Base-by-base conservation (phyloP, 2,113 vertebrate species). In the Tringa solitaria region DNA sequence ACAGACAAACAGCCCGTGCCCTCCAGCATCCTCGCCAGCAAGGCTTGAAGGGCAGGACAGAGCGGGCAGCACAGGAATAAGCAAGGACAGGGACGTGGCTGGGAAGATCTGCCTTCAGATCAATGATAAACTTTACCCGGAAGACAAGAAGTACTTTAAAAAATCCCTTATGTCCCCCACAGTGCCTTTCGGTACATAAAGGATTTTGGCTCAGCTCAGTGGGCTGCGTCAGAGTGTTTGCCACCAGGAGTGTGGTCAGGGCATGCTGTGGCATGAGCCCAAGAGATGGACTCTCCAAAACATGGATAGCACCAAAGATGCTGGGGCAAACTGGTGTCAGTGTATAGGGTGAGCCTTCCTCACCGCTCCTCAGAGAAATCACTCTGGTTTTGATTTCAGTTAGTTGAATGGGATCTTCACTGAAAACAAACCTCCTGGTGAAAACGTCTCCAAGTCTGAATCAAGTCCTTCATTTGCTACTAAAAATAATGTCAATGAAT, bases 401-500 rank as follows among this genome's bases (percentile, higher is more conserved):
- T n/a, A 41, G 54, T 35, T 69, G 73, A 93, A 88, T 1, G 3
- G 41, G 28, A 50, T 83, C 59, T 30, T 63, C 57, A 28, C 74
- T 87, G 9, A 84, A 79, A 79, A 46, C 43, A 85, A 93, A 64
- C 14, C 80, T 92, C 72, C 37, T 39, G 67, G n/a, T 73, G 43
- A 80, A 94, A 94, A 85, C 17, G 51, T 46, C 74, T 87, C 27
- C 30, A 9, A 67, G 67, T 89, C 21, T 7, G 78, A 91, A 87
- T 90, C 69, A 84, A 50, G 69, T 82, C 48, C 57, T 92, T 84
- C 89, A 35, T 87, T 89, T 73, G 77, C 77, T 91, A 33, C 89
- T 93, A 96, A 97, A 96, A 95, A 96, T 95, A 95, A 77, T 87
- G 81, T 76, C 87, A 80, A 33, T 86, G 95, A 95, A 95, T 94